Base-by-base conservation (phyloP, 2,113 vertebrate genomes). In the Pagrus major region DNA sequence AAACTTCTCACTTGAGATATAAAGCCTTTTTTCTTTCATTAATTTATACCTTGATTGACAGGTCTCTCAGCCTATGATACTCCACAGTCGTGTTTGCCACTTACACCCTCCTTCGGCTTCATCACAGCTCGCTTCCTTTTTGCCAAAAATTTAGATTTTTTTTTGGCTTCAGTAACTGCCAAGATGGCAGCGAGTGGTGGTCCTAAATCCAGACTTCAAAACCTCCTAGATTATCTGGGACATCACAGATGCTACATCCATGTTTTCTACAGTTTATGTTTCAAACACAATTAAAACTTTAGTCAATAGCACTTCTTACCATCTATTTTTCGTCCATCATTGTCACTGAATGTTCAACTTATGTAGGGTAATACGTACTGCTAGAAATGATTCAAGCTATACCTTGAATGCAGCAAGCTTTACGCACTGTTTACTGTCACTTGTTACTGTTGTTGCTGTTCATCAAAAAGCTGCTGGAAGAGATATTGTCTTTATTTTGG, bases 201-300 rank as follows among this genome's bases (percentile, higher is more conserved):
- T 78, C 46, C 44, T 33, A 69, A 69, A 78, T 78, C 39, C 65
- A 78, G 75, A 78, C 65, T 69, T 78, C 55, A 72, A 71, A 80
- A 56, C 31, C 68, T 72, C 42, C 33, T 12, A 1, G 51, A 80
- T 65, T 41, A 71, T 66, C 37, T 56, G 77, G 69, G 60, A 72
- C 41, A 41, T 39, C 60, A 58, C 77, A 71, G 68, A 79, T 56
- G 67, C 39, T 64, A 29, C 76, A 71, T 55, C n/a, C 29, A 25
- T 46, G 61, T 72, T 72, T 72, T 25, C 41, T 59, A 35, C 69
- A 23, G 20, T 31, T 12, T 16, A 71, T 33, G 41, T 33, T 46
- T 71, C 39, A 71, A 56, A 58, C 49, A 68, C 35, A 56, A 58
- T 31, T 33, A n/a, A 56, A 44, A 15, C 9, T 0, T n/a, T n/a